Evolutionary conservation across 2,888 invertebrate species (phyloP), one percentile per base, ranked within the genome.

Genomic region (Melipona beecheii): DNA sequence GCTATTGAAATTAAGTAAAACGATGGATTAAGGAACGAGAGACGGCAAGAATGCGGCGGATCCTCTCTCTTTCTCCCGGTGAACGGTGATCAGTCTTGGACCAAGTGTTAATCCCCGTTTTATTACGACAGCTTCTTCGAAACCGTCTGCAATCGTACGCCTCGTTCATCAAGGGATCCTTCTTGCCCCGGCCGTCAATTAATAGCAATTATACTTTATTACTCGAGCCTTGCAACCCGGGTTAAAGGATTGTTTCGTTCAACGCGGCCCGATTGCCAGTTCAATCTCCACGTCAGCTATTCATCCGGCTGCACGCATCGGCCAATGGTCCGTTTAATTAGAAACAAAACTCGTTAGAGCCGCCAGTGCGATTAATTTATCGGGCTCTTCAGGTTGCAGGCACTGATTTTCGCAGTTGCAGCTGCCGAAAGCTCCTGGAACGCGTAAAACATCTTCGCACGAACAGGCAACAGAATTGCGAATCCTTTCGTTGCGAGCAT

Each of bases 311-410:
- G 80, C 62, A 72, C 81, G 73, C 77, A 70, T 73, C 58, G 75
- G 62, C 69, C 49, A 60, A 49, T 70, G 71, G 62, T 58, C 74
- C 70, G 77, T 64, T 86, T 87, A 86, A 87, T 87, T 87, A 87
- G 75, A 75, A 85, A 68, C 79, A 76, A 86, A 85, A 90, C 88
- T 84, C 85, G 76, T 86, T 81, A 79, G 77, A 86, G 83, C 83
- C 79, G 76, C 77, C 84, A 84, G 58, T 70, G 65, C 74, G 65
- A 76, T 68, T 78, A 82, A 86, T 84, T 84, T 65, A 54, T 58
- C 17, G 36, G 36, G 5, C 21, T 24, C 15, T 19, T 17, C 0
- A 19, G 27, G 36, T 11, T 5, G 1, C 19, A 2, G 52, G 58
- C 19, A 27, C 17, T 24, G 56, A 58, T 58, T 71, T 43, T 56